These are phyloP conservation scores for Halcyon leucocephala DNA, from an alignment of 2,797 vertebrate genomes.

Conservation along the genomic window DNA sequence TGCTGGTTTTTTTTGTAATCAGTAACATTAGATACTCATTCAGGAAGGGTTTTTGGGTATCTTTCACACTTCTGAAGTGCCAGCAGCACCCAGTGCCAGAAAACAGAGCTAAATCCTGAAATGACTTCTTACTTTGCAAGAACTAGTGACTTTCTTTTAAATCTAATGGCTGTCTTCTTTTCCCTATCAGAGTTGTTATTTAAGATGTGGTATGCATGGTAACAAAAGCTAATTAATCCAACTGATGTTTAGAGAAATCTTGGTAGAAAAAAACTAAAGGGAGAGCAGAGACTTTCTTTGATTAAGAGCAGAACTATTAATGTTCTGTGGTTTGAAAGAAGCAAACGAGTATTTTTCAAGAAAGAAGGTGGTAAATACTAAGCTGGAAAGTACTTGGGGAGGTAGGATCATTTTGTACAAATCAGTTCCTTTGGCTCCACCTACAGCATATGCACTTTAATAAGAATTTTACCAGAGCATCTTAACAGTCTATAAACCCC, in stretches of 20 bases:
- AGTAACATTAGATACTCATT: neutral
- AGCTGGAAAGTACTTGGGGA: neutral
- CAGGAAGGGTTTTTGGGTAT: neutral
- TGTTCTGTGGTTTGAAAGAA: neutral
- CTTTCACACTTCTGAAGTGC: neutral
- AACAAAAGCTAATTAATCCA: constrained; percentile 23
- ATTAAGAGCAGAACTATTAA: neutral
- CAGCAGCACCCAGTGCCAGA: neutral
- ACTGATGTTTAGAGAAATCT: neutral
- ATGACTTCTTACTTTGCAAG: neutral
- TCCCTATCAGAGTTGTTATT: neutral
- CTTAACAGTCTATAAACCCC: neutral
- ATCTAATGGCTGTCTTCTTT: neutral
- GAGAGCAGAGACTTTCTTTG: neutral
- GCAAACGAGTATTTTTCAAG: neutral
- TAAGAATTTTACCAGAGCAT: neutral
- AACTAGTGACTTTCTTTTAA: neutral
- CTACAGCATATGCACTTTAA: constrained; percentile 49
- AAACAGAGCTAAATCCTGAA: neutral
- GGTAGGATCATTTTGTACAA: neutral
- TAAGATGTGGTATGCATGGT: neutral
- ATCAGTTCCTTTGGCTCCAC: constrained; percentile 66
- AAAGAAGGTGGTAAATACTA: neutral
- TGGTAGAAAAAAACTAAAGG: neutral
- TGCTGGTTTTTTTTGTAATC: neutral